Percentiles rank a stretch among this genome's conserved stretches.
These are phyloP conservation scores for Antechinus stuartii DNA, from an alignment of 2,113 vertebrate genomes.

Conservation along the genomic window DNA sequence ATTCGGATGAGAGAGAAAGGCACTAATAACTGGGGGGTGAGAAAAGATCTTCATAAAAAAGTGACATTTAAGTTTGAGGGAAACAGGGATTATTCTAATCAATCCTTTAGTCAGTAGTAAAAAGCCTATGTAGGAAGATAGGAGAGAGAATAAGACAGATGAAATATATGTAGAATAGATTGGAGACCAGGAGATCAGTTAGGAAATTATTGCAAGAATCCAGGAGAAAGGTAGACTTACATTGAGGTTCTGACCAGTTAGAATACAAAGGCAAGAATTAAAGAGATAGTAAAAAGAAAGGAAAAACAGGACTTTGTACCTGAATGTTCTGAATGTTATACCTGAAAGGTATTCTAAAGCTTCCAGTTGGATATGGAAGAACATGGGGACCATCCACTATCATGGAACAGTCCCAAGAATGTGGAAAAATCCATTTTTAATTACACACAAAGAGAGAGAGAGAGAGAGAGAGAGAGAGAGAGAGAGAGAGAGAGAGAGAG, in stretches of 20 bases:
- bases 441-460: neutral
- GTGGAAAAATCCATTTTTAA: neutral
- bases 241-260: neutral
- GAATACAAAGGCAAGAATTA: slow-evolving; percentile 3
- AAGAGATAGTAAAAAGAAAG: neutral
- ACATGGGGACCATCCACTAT: neutral
- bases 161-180: neutral
- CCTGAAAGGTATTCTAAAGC: slow-evolving; percentile 8
- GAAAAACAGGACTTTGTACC: neutral
- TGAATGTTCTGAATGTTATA: neutral
- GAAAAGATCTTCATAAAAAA: no score
- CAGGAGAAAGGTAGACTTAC: neutral
- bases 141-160: neutral
- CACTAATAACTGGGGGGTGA: neutral
- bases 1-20: neutral
- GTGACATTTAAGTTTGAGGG: neutral
- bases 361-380: slow-evolving; percentile 12
- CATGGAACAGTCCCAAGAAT: neutral
- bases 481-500: neutral
- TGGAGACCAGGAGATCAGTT: neutral
- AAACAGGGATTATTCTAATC: neutral
- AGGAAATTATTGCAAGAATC: neutral
- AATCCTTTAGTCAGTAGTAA: neutral
- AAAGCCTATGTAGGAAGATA: neutral
- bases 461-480: neutral